phyloP scores from a whole-genome alignment of 2,888 invertebrate species.

The Sinopyrophorus schimmeli region DNA sequence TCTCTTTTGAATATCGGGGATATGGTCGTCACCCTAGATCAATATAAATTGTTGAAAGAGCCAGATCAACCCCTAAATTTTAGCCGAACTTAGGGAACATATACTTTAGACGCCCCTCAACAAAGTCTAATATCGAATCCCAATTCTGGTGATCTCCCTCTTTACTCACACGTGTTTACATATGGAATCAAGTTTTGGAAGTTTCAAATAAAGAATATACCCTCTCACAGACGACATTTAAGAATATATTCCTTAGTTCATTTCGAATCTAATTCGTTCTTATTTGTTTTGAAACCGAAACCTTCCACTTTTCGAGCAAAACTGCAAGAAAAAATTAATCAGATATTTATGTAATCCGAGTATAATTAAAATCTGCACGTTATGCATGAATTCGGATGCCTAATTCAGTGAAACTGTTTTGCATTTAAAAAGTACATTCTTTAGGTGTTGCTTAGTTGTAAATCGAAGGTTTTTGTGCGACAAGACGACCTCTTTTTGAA shows the following conservation, averaged over 20 bases:
- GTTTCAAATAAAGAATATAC: slow-evolving; percentile 35
- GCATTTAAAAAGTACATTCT: no score
- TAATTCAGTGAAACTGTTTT: no score
- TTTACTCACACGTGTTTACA: slow-evolving; percentile 39
- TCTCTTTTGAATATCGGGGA: slow-evolving; percentile 9
- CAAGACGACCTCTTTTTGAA: no score
- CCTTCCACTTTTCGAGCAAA: no score
- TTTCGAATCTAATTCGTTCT: no score
- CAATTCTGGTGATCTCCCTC: slow-evolving; percentile 37
- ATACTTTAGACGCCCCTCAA: slow-evolving; percentile 33
- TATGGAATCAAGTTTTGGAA: slow-evolving; percentile 39
- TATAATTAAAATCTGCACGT: no score
- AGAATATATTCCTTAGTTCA: slow-evolving; percentile 23
- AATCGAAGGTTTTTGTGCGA: no score
- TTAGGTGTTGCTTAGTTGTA: no score
- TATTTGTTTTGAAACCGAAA: no score
- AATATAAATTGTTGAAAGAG: slow-evolving; percentile 32
- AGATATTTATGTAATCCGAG: no score
- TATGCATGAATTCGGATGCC: no score
- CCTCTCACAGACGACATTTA: slow-evolving; percentile 15
- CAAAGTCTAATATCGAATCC: slow-evolving; percentile 38
- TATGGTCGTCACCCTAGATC: slow-evolving; percentile 24
- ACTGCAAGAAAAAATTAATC: no score
- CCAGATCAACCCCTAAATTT: slow-evolving; percentile 34
- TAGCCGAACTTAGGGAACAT: slow-evolving; percentile 29